Conservation (phyloP, 2,113 vertebrate genomes). For the Aramus guarauna region DNA sequence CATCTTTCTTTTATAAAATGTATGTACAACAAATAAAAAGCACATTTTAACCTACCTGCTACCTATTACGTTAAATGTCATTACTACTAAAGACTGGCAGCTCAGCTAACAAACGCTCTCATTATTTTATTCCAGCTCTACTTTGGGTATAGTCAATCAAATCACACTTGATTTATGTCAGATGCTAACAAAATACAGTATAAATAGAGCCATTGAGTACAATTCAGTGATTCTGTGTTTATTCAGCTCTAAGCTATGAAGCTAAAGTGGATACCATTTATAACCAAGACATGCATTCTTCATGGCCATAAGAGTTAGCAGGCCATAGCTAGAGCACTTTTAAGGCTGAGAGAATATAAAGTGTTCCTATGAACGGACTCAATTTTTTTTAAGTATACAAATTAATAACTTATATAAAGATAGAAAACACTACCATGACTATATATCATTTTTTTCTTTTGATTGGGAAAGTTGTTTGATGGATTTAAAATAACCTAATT, state of each 20-base stretch:
- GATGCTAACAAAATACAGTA: constrained; percentile 71
- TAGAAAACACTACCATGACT: constrained; percentile 12
- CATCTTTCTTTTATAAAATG: constrained; percentile 70
- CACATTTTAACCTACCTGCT: constrained; percentile 66
- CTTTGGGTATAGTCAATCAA: constrained; percentile 66
- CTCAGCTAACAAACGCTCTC: constrained; percentile 54
- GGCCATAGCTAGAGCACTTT: constrained; percentile 59
- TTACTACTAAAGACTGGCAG: constrained; percentile 63
- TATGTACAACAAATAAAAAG: constrained; percentile 69
- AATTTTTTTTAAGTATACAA: constrained; percentile 44
- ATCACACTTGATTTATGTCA: constrained; percentile 64
- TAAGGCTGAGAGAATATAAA: constrained; percentile 53
- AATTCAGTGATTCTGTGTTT: constrained; percentile 70
- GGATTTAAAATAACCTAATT: constrained; percentile 38
- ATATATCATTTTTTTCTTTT: not conserved
- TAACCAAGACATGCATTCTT: constrained; percentile 67
- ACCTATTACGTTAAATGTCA: constrained; percentile 65
- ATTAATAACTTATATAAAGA: constrained; percentile 63
- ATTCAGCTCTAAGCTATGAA: constrained; percentile 64
- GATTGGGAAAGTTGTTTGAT: constrained; percentile 34
- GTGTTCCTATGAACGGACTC: not conserved
- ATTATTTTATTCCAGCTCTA: constrained; percentile 64
- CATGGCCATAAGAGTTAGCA: constrained; percentile 67
- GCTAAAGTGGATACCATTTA: constrained; percentile 71
- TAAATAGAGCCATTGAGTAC: constrained; percentile 68